Conservation (phyloP, 2,113 vertebrate genomes). For the Scomber colias region DNA sequence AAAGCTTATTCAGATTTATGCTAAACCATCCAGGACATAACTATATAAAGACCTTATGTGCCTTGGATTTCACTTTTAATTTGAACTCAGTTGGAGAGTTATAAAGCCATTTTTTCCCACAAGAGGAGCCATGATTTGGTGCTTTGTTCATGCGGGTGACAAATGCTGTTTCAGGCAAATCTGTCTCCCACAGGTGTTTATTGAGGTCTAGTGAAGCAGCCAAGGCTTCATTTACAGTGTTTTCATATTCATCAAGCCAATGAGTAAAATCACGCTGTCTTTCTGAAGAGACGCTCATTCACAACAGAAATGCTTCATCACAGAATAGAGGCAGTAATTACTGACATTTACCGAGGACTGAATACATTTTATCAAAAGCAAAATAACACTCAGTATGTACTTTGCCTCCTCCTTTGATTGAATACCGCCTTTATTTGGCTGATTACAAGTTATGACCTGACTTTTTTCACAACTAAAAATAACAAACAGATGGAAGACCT, state of each 20-base stretch:
- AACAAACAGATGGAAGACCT: neutral
- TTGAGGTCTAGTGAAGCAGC: constrained; percentile 9
- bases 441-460: constrained; percentile 1
- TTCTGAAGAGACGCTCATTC: constrained; percentile 14
- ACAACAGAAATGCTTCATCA: constrained; percentile 4
- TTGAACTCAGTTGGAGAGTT: constrained; percentile 8
- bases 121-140: neutral
- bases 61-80: constrained; percentile 15
- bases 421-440: too few relatives aligned
- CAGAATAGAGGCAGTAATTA: constrained; percentile 16
- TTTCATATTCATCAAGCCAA: constrained; percentile 41
- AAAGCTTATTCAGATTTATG: too few relatives aligned
- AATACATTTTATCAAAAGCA: constrained; percentile 31
- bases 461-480: constrained; percentile 24
- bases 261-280: constrained; percentile 12
- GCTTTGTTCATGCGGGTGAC: constrained; percentile 19
- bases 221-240: constrained; percentile 17
- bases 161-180: constrained; percentile 38
- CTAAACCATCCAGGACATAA: too few relatives aligned
- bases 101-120: constrained; percentile 17
- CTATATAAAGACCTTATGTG: too few relatives aligned
- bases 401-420: neutral
- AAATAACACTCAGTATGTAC: neutral
- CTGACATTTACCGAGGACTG: constrained; percentile 1
- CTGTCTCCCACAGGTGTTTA: constrained; percentile 41